Percentiles rank a stretch among this genome's conserved stretches.
phyloP scores from a whole-genome alignment of 2,888 invertebrate genomes.

The Campaea margaritaria region DNA sequence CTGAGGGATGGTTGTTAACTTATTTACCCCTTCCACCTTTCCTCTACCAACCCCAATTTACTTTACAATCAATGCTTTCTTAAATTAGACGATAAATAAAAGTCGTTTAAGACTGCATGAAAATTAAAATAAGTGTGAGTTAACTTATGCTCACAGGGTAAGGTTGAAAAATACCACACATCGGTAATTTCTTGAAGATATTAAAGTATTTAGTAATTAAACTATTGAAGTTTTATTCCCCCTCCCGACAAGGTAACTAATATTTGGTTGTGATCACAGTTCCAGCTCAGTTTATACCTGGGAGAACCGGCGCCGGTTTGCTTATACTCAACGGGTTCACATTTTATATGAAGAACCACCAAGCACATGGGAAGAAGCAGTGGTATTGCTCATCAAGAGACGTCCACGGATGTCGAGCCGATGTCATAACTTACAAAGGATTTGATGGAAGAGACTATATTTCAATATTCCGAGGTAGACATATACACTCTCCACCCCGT shows the following conservation, averaged over 20 bases:
- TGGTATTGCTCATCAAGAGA: slow-evolving; percentile 82
- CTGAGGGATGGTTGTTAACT: slow-evolving; percentile 38
- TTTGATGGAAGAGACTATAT: slow-evolving; percentile 76
- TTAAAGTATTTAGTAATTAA: slow-evolving; percentile 27
- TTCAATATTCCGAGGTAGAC: slow-evolving; percentile 76
- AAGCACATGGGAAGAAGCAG: slow-evolving; percentile 80
- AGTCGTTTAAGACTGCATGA: slow-evolving; percentile 13
- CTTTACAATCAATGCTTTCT: too few relatives aligned
- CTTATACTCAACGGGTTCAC: slow-evolving; percentile 78
- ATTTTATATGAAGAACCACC: slow-evolving; percentile 82
- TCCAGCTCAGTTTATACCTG: slow-evolving; percentile 79
- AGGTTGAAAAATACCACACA: slow-evolving; percentile 3
- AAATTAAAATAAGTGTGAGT: background rate
- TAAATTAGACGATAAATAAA: background rate
- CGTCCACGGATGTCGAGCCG: slow-evolving; percentile 76
- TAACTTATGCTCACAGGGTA: too few relatives aligned
- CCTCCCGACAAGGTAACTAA: slow-evolving; percentile 42
- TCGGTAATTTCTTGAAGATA: slow-evolving; percentile 25
- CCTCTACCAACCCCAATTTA: background rate
- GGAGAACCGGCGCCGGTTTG: slow-evolving; percentile 75
- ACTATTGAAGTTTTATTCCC: slow-evolving; percentile 42
- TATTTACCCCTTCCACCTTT: slow-evolving; percentile 27
- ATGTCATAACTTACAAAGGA: slow-evolving; percentile 79
- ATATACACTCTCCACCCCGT: slow-evolving; percentile 76
- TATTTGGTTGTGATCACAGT: slow-evolving; percentile 60